Percentiles rank a stretch among this genome's conserved stretches.
Conservation (phyloP, 2,888 invertebrate species). For the Argynnis bischoffii region DNA sequence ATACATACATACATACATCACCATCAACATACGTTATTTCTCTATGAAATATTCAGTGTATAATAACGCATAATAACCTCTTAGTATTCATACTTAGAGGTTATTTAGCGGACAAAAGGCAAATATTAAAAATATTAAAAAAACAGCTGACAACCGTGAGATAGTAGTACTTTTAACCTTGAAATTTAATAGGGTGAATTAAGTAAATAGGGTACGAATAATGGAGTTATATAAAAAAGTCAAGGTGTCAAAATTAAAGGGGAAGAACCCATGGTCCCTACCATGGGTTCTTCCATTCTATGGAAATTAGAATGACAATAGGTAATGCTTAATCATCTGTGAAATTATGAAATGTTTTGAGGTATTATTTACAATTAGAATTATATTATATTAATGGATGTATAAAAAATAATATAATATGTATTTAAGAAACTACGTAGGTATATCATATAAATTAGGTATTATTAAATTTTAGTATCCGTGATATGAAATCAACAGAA, state of each 20-base stretch:
- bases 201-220: constrained; percentile 59
- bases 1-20: too few relatives aligned
- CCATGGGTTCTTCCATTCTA: constrained; percentile 5
- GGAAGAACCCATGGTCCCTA: constrained; percentile 36
- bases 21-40: too few relatives aligned
- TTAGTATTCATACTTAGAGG: neutral
- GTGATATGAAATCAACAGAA: too few relatives aligned
- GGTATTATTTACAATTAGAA: constrained; percentile 23
- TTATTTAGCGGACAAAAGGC: neutral
- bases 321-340: constrained; percentile 37
- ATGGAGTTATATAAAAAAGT: constrained; percentile 45
- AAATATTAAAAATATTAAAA: constrained; percentile 1
- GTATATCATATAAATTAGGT: too few relatives aligned
- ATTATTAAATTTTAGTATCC: too few relatives aligned
- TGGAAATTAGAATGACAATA: constrained; percentile 33
- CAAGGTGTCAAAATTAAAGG: constrained; percentile 52
- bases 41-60: too few relatives aligned
- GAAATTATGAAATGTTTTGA: constrained; percentile 25
- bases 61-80: too few relatives aligned
- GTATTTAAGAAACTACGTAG: too few relatives aligned
- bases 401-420: too few relatives aligned
- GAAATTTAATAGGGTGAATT: constrained; percentile 54
- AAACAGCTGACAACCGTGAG: constrained; percentile 54
- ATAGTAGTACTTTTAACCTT: constrained; percentile 50
- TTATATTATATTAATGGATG: neutral